phyloP scores from a whole-genome alignment of 2,888 invertebrate genomes.

The Cosmorhoe ocellata region DNA sequence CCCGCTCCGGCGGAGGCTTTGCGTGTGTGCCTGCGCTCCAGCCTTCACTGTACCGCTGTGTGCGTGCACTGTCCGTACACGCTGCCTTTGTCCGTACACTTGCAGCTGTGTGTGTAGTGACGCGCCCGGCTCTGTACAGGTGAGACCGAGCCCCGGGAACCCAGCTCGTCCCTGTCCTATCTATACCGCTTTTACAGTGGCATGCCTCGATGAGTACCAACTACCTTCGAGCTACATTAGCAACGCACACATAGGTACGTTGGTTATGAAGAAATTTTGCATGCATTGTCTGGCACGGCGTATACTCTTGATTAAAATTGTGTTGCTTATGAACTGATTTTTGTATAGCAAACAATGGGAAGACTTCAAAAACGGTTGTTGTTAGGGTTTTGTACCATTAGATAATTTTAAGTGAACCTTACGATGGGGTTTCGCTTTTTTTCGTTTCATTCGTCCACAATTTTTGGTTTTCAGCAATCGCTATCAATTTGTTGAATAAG shows the following conservation, averaged over 20 bases:
- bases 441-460: too few relatives aligned
- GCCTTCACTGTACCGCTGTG: constrained; percentile 41
- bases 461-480: too few relatives aligned
- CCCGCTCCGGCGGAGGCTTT: constrained; percentile 32
- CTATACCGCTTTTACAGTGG: constrained; percentile 72
- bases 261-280: constrained; percentile 27
- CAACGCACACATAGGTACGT: constrained; percentile 46
- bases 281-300: constrained; percentile 21
- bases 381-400: too few relatives aligned
- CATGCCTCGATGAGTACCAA: constrained; percentile 67
- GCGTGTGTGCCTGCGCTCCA: constrained; percentile 36
- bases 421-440: too few relatives aligned
- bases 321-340: constrained; percentile 6
- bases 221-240: constrained; percentile 68
- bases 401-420: too few relatives aligned
- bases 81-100: constrained; percentile 31
- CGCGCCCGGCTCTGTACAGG: constrained; percentile 74
- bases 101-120: constrained; percentile 51
- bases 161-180: constrained; percentile 59
- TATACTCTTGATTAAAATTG: constrained; percentile 23
- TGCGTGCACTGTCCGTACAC: constrained; percentile 24
- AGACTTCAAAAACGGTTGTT: too few relatives aligned
- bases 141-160: constrained; percentile 74
- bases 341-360: not conserved
- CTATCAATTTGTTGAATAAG: too few relatives aligned